Percentiles rank a stretch among this genome's conserved stretches.
Evolutionary conservation across 2,888 invertebrate genomes (phyloP).

Genomic region (Teinopalpus imperialis): DNA sequence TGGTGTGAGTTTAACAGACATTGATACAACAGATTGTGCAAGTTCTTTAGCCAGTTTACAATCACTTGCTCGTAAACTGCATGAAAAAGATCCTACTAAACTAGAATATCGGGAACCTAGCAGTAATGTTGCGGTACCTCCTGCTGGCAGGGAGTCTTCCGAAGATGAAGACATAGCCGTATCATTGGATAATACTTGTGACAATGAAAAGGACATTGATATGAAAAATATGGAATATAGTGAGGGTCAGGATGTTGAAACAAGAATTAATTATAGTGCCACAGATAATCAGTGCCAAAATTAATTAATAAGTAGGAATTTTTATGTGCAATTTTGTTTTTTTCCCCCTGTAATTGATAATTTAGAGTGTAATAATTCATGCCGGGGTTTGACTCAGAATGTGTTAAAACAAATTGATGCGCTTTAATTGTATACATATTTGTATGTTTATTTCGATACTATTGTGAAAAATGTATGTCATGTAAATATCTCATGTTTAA

Average conservation of each 20-base stretch:
- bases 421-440: conserved; percentile 70
- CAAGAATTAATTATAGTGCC: conserved; percentile 78
- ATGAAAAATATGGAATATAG: conserved; percentile 67
- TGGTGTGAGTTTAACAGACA: conserved; percentile 94
- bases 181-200: conserved; percentile 55
- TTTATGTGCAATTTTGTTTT: conserved; percentile 79
- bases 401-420: conserved; percentile 75
- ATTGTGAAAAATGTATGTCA: conserved; percentile 50
- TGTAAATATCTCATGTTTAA: conserved; percentile 70
- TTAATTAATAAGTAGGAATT: conserved; percentile 76
- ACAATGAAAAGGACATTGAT: conserved; percentile 75
- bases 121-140: conserved; percentile 48
- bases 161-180: conserved; percentile 76
- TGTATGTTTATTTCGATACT: conserved; percentile 59
- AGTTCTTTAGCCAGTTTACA: conserved; percentile 95
- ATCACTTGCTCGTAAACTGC: conserved; percentile 89
- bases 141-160: conserved; percentile 74
- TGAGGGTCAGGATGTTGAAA: conserved; percentile 69
- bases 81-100: conserved; percentile 91
- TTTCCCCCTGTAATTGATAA: conserved; percentile 54
- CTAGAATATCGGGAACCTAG: conserved; percentile 84
- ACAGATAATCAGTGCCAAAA: conserved; percentile 86
- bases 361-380: conserved; percentile 70
- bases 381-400: conserved; percentile 65
- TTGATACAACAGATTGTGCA: conserved; percentile 98